Evolutionary conservation across 1,140 invertebrate genomes (phyloP).

Genomic region (Temnothorax curvispinosus): DNA sequence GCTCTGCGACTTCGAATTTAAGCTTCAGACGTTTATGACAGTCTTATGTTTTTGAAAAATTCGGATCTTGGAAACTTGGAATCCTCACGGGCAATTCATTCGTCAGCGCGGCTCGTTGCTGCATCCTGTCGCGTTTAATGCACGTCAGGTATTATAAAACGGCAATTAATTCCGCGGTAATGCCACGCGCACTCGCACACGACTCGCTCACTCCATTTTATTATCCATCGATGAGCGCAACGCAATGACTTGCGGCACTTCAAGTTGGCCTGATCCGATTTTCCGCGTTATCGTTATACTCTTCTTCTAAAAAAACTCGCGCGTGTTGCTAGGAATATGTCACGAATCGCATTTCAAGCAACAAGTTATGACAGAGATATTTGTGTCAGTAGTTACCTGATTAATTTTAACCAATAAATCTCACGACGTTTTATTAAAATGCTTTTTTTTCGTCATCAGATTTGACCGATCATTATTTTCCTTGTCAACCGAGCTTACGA

Average conservation of each 20-base stretch:
- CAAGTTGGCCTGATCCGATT: neutral
- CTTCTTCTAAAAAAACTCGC: constrained; percentile 2
- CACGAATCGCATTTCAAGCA: neutral
- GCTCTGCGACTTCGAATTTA: neutral
- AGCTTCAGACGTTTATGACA: neutral
- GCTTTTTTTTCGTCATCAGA: too few relatives aligned
- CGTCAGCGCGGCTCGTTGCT: neutral
- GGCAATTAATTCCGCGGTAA: constrained; percentile 40
- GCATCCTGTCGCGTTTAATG: constrained; percentile 6
- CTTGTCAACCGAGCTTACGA: neutral
- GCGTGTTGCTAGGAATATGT: neutral
- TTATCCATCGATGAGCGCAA: constrained; percentile 12
- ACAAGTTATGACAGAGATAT: neutral
- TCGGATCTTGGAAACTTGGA: neutral
- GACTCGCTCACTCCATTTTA: neutral
- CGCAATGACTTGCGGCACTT: neutral
- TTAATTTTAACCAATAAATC: neutral
- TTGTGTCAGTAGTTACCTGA: neutral
- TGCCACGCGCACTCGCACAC: neutral
- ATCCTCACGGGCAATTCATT: neutral
- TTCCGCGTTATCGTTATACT: constrained; percentile 13
- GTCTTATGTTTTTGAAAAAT: neutral
- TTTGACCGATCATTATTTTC: neutral
- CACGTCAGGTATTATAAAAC: constrained; percentile 33
- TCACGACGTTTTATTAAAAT: too few relatives aligned